Conservation (phyloP, 2,113 vertebrate genomes). For the Natator depressus region DNA sequence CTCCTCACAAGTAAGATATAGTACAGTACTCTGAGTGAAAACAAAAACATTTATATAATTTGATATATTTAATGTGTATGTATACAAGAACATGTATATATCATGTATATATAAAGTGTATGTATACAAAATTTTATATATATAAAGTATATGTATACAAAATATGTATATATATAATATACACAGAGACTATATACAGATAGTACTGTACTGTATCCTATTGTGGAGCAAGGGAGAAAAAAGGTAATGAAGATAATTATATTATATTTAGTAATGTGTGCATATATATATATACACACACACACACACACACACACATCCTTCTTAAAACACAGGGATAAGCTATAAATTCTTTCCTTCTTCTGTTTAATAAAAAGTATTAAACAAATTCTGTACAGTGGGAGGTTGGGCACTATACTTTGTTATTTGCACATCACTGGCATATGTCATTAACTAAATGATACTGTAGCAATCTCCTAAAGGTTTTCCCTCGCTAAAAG, state of each 20-base stretch:
- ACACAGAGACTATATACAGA: not conserved
- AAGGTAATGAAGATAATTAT: not conserved
- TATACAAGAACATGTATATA: no score
- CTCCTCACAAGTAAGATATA: not conserved
- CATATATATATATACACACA: conserved; percentile 2
- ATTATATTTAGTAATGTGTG: not conserved
- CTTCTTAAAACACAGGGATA: not conserved
- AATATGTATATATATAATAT: not conserved
- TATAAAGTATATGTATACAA: not conserved
- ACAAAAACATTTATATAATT: not conserved
- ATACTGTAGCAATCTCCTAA: not conserved
- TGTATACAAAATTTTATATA: not conserved
- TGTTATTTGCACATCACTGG: not conserved
- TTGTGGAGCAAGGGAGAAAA: not conserved
- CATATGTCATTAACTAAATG: conserved; percentile 16
- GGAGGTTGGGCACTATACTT: not conserved
- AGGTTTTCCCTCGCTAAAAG: not conserved
- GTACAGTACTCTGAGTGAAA: not conserved
- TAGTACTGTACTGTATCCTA: not conserved
- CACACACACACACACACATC: not conserved
- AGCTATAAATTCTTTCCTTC: not conserved
- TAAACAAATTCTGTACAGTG: not conserved
- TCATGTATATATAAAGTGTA: no score
- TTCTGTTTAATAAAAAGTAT: not conserved
- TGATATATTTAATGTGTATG: not conserved